Conservation (phyloP, 2,888 invertebrate genomes). For the Choreutis nemorana region DNA sequence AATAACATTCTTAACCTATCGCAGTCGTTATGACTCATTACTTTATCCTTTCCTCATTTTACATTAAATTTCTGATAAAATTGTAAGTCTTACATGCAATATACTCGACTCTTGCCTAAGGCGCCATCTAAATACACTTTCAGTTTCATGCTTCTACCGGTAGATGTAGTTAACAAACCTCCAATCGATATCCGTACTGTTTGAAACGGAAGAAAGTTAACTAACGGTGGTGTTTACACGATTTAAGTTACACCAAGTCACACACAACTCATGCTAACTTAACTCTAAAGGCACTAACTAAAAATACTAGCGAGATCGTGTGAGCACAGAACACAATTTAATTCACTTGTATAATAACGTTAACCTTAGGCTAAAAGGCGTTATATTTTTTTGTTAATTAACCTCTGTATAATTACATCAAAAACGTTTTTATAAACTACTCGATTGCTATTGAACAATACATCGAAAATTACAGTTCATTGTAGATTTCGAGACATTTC, state of each 20-base stretch:
- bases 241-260: conserved; percentile 25
- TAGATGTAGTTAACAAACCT: too few species aligned
- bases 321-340: conserved; percentile 61
- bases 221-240: conserved; percentile 18
- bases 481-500: too few species aligned
- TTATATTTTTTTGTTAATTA: conserved; percentile 28
- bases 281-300: conserved; percentile 59
- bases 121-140: conserved; percentile 22
- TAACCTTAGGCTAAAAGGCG: conserved; percentile 58
- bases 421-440: too few species aligned
- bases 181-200: too few species aligned
- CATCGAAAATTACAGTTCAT: too few species aligned
- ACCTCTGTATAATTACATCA: conserved; percentile 45
- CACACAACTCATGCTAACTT: conserved; percentile 53
- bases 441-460: too few species aligned
- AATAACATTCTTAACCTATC: conserved; percentile 17
- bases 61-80: too few species aligned
- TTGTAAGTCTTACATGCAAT: too few species aligned
- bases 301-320: conserved; percentile 64
- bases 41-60: too few species aligned
- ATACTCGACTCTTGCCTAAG: conserved; percentile 24
- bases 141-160: conserved; percentile 18
- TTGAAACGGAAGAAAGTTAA: conserved; percentile 29
- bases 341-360: conserved; percentile 34
- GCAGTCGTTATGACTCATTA: conserved; percentile 9